Conservation (phyloP, 2,888 invertebrate genomes). For the Alviniconcha strummeri region DNA sequence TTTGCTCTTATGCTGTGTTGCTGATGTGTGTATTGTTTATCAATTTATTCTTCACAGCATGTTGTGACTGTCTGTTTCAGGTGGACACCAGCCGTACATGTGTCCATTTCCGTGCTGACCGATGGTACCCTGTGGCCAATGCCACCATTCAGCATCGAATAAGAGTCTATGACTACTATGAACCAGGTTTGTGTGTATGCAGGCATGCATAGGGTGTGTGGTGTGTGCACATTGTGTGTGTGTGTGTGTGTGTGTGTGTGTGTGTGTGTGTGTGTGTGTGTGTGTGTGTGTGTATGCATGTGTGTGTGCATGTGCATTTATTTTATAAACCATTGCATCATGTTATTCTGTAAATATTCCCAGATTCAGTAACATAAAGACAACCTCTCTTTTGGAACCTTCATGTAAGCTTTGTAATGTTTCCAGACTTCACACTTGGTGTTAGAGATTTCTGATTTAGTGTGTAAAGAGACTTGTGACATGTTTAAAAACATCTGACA, state of each 20-base stretch:
- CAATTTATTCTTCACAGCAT: no score
- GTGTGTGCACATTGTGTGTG: background rate
- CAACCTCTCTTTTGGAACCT: no score
- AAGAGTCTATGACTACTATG: constrained; percentile 95
- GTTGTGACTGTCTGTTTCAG: constrained; percentile 74
- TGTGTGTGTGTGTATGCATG: background rate
- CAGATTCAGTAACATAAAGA: no score
- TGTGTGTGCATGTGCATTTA: background rate
- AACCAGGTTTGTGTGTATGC: constrained; percentile 82
- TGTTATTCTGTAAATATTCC: no score
- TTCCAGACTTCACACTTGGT: no score
- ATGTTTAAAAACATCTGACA: no score
- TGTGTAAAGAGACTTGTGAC: no score
- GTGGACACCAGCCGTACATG: constrained; percentile 87
- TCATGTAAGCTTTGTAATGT: no score
- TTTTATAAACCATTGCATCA: background rate
- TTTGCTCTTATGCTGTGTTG: no score
- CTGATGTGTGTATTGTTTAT: no score
- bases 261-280: background rate
- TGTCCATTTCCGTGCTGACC: constrained; percentile 92
- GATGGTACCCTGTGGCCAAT: constrained; percentile 97
- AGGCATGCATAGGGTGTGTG: background rate
- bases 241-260: background rate
- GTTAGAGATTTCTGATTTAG: no score
- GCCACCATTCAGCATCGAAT: constrained; percentile 94